phyloP scores from a whole-genome alignment of 2,113 vertebrate species.

The Eudyptes chrysolophus region DNA sequence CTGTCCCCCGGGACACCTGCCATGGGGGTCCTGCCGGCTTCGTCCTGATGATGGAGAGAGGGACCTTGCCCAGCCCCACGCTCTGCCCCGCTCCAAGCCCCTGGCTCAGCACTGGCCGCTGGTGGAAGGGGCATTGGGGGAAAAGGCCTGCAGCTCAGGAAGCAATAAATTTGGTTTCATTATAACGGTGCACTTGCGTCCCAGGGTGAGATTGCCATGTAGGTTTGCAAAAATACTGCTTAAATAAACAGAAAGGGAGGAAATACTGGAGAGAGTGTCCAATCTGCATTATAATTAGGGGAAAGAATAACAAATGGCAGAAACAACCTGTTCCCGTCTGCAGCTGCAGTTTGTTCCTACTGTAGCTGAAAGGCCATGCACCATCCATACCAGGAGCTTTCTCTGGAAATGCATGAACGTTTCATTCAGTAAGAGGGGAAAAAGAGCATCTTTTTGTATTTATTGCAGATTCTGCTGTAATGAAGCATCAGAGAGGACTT shows the following conservation, averaged over 20 bases:
- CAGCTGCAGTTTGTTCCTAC: constrained; percentile 16
- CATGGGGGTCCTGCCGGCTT: neutral
- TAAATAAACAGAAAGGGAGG: constrained; percentile 24
- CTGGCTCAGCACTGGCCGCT: accelerated
- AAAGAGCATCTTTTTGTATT: neutral
- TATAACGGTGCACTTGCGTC: accelerated
- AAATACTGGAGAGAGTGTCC: neutral
- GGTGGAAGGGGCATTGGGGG: accelerated
- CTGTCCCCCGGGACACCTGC: accelerated
- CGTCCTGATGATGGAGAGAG: accelerated
- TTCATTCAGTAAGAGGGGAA: neutral
- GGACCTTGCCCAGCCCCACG: neutral
- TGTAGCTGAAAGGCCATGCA: neutral
- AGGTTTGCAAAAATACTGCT: neutral
- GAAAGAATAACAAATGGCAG: constrained; percentile 24
- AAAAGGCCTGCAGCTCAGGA: neutral
- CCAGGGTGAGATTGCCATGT: neutral
- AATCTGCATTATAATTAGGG: constrained; percentile 44
- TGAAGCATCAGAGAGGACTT: neutral
- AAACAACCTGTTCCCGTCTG: constrained; percentile 54
- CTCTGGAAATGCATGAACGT: neutral
- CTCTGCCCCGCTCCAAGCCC: neutral
- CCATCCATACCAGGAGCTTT: neutral
- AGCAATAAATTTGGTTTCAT: neutral
- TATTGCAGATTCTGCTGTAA: neutral